Conservation (phyloP, 1,140 invertebrate genomes). For the Bombus confusus region DNA sequence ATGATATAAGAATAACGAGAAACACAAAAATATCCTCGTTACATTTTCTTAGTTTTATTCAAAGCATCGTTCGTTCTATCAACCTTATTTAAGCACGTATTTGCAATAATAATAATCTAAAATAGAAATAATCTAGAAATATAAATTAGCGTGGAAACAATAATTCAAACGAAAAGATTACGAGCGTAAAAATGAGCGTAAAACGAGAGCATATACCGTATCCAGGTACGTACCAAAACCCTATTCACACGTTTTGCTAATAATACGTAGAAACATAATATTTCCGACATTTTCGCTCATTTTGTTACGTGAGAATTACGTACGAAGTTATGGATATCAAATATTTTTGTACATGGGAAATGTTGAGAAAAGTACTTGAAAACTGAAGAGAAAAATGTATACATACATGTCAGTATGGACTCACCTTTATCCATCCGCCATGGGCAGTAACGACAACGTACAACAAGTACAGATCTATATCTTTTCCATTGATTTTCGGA, state of each 20-base stretch:
- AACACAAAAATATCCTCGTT: not conserved
- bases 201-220: too few relatives aligned
- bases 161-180: not conserved
- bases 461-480: constrained; percentile 95
- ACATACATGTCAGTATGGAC: constrained; percentile 56
- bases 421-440: constrained; percentile 96
- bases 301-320: not conserved
- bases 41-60: not conserved
- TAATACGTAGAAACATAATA: too few relatives aligned
- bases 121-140: not conserved
- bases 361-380: not conserved
- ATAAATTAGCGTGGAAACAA: not conserved
- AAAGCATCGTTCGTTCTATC: not conserved
- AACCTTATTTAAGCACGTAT: not conserved
- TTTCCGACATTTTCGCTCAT: not conserved
- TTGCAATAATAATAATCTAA: not conserved
- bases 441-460: constrained; percentile 94
- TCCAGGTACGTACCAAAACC: not conserved
- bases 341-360: not conserved
- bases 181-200: not conserved
- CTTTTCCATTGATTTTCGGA: constrained; percentile 93
- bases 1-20: not conserved
- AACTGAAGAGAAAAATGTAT: constrained; percentile 2
- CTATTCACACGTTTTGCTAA: not conserved
- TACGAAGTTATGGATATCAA: too few relatives aligned